phyloP scores from a whole-genome alignment of 2,113 vertebrate genomes.

The Speoplatyrhinus poulsoni region DNA sequence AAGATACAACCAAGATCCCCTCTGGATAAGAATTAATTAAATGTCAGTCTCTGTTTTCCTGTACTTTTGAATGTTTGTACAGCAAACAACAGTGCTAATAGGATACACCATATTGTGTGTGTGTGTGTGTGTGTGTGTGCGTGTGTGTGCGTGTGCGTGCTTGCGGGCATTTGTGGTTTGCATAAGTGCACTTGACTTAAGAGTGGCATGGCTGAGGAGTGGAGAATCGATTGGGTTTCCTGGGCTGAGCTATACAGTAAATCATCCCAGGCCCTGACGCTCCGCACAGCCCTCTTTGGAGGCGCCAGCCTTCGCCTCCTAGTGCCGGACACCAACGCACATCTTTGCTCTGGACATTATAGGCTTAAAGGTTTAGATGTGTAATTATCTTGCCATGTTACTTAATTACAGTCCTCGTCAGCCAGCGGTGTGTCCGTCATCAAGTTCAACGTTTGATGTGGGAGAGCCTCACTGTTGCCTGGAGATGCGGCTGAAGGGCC shows the following conservation, averaged over 20 bases:
- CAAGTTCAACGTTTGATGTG: not conserved
- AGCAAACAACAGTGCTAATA: not conserved
- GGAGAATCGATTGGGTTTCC: constrained; percentile 58
- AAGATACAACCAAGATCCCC: constrained; percentile 7
- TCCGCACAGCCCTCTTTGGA: constrained; percentile 4
- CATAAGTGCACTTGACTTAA: constrained; percentile 52
- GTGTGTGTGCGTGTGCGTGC: not conserved
- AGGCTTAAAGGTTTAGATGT: constrained; percentile 15
- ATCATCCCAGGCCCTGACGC: constrained; percentile 48
- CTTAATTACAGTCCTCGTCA: constrained; percentile 2
- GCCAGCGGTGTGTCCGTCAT: constrained; percentile 15
- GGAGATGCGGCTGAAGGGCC: constrained; percentile 21
- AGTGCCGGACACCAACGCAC: constrained; percentile 42
- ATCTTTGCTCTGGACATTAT: constrained; percentile 9
- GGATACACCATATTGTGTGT: not conserved
- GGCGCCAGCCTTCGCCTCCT: constrained; percentile 33
- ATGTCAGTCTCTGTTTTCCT: constrained; percentile 15
- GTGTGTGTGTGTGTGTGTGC: not conserved
- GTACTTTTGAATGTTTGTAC: constrained; percentile 1
- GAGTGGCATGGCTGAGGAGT: constrained; percentile 53
- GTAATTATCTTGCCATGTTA: constrained; percentile 6
- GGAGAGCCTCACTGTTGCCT: constrained; percentile 27
- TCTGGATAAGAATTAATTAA: constrained; percentile 8
- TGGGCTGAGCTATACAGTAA: constrained; percentile 36
- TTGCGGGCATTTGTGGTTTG: constrained; percentile 6